Percentiles rank a stretch among this genome's conserved stretches.
These are phyloP conservation scores for Decapterus maruadsi DNA, from an alignment of 2,797 vertebrate genomes.

Conservation along the genomic window DNA sequence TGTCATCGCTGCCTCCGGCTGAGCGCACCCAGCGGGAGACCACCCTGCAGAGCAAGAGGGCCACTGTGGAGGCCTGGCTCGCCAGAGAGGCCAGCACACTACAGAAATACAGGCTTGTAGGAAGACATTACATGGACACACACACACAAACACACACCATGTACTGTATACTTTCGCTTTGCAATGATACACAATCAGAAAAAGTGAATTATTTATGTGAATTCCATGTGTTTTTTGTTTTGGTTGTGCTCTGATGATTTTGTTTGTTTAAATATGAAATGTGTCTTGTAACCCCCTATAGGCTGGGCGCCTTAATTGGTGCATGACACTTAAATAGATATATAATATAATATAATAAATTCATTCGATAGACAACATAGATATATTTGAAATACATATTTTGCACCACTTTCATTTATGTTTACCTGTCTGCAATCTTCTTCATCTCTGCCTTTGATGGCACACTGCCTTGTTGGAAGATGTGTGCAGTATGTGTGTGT, in stretches of 20 bases:
- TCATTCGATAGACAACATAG: neutral
- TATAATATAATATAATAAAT: no score
- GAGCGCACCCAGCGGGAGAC: slow-evolving; percentile 91
- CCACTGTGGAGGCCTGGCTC: slow-evolving; percentile 93
- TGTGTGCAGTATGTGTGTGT: neutral
- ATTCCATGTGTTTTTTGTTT: no score
- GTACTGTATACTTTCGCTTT: neutral
- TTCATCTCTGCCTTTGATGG: neutral
- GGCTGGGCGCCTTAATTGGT: no score
- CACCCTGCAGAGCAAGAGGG: slow-evolving; percentile 91
- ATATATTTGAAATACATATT: neutral
- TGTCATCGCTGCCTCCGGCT: slow-evolving; percentile 89
- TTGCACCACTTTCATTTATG: no score
- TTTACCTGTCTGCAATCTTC: neutral
- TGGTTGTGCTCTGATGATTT: no score
- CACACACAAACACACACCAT: neutral
- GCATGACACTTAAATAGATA: no score
- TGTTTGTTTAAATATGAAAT: no score
- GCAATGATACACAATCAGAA: neutral
- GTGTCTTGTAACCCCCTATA: no score
- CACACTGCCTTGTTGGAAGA: neutral
- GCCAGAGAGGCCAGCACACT: slow-evolving; percentile 95
- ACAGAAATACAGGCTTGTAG: slow-evolving; percentile 96
- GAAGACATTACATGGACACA: slow-evolving; percentile 23
- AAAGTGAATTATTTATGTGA: no score